Evolutionary conservation across 1,140 invertebrate genomes (phyloP).

Genomic region (Bombus waltoni): DNA sequence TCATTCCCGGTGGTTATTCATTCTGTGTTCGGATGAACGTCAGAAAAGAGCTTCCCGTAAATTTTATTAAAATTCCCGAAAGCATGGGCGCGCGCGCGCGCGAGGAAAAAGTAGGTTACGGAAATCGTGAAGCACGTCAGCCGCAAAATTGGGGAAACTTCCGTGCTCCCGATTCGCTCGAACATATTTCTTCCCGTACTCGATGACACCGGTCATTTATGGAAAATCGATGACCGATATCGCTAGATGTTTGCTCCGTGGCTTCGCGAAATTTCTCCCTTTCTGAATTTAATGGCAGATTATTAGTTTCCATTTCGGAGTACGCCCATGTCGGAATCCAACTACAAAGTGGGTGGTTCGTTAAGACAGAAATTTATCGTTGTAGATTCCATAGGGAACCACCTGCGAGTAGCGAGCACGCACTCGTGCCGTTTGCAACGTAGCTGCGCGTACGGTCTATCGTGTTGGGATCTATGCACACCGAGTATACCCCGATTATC

Average conservation of each 20-base stretch:
- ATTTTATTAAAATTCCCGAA: neutral
- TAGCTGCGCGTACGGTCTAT: neutral
- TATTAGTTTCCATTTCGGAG: conserved; percentile 30
- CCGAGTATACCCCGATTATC: neutral
- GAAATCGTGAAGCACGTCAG: conserved; percentile 18
- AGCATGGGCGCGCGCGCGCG: no score
- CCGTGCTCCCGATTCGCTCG: no score
- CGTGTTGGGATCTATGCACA: no score
- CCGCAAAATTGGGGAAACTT: conserved; percentile 3
- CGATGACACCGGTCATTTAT: conserved; percentile 16
- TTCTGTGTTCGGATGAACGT: neutral
- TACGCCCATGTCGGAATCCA: neutral
- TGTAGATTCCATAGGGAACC: conserved; percentile 4
- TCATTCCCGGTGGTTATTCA: neutral
- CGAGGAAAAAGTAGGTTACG: neutral
- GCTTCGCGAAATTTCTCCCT: neutral
- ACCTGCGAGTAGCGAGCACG: neutral
- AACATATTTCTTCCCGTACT: neutral
- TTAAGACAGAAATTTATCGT: conserved; percentile 29
- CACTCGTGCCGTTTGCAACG: neutral
- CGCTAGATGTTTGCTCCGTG: no score
- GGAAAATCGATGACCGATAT: conserved; percentile 10
- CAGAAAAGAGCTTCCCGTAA: neutral
- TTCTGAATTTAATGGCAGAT: conserved; percentile 3
- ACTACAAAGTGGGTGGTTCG: conserved; percentile 13